Evolutionary conservation across 2,113 vertebrate genomes (phyloP), one percentile per base, ranked within the genome.

Genomic region (Pipa parva): DNA sequence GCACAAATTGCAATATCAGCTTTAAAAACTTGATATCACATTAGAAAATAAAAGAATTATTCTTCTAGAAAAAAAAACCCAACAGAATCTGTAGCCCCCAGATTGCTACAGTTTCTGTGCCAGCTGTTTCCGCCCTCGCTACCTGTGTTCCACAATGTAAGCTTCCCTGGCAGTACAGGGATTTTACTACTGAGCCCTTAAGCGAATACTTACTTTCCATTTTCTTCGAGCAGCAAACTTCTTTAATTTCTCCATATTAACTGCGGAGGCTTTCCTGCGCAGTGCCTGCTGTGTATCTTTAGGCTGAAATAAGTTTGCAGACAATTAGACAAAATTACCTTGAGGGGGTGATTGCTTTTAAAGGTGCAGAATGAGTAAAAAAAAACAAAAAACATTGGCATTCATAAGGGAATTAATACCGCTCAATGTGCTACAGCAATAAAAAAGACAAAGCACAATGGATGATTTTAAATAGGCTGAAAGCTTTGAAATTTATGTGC

Each of bases 191-290:
- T 2, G 13, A 42, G 17, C 39, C 15, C 39, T 42, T 42, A n/a
- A 12, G 11, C 13, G 51, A 54, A 73, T 5, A 77, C 89, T 82
- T 84, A 99, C 97, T 87, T 99, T 99, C 97, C 97, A 99, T 76
- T 99, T 99, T 62, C 91, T 89, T 60, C 96, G 85, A 62, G 97
- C 97, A 67, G 95, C 94, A 56, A 99, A 98, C 84, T 95, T 99
- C 72, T 98, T 99, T 74, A 99, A 98, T 79, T 99, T 99, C 54
- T 99, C 97, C 96, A 99, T 97, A 80, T 99, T 99, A 65, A 99
- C 97, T 6, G 95, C 97, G 0, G 97, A 99, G 59, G 95, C 95
- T 83, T 98, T 99, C 73, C 97, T 91, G 71, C 95, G 97, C 65
- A 96, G 89, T 7, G 91, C 97, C 74, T 99, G 97, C 46, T 90